phyloP scores from a whole-genome alignment of 2,113 vertebrate genomes.

The Oncorhynchus keta region DNA sequence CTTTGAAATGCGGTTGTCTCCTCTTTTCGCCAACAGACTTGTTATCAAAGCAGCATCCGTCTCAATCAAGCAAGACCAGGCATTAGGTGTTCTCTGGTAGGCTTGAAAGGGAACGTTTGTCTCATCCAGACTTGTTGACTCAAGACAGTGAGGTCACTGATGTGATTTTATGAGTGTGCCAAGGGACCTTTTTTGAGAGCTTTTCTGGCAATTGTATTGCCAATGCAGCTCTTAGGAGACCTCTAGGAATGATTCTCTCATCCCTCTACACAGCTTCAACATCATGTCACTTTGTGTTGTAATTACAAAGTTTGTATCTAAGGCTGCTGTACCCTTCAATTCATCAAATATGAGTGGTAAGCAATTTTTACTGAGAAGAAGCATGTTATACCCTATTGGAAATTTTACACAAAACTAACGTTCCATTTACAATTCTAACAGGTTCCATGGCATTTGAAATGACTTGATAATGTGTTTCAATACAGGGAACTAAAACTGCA shows the following conservation, averaged over 20 bases:
- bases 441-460: no score
- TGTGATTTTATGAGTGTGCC: not conserved
- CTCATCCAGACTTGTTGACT: not conserved
- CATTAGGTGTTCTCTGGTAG: not conserved
- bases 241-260: not conserved
- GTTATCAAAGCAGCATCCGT: not conserved
- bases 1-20: not conserved
- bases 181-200: not conserved
- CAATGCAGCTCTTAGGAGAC: not conserved
- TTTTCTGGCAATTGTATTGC: not conserved
- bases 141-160: not conserved
- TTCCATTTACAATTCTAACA: no score
- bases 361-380: not conserved
- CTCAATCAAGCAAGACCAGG: conserved; percentile 1
- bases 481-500: no score
- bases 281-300: no score
- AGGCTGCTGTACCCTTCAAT: not conserved
- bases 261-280: not conserved
- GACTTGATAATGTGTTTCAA: no score
- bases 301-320: not conserved
- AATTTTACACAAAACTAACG: no score
- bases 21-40: not conserved
- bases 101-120: not conserved
- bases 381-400: not conserved
- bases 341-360: not conserved